Evolutionary conservation across 2,797 vertebrate species (phyloP).

Genomic region (Vipera ursinii): DNA sequence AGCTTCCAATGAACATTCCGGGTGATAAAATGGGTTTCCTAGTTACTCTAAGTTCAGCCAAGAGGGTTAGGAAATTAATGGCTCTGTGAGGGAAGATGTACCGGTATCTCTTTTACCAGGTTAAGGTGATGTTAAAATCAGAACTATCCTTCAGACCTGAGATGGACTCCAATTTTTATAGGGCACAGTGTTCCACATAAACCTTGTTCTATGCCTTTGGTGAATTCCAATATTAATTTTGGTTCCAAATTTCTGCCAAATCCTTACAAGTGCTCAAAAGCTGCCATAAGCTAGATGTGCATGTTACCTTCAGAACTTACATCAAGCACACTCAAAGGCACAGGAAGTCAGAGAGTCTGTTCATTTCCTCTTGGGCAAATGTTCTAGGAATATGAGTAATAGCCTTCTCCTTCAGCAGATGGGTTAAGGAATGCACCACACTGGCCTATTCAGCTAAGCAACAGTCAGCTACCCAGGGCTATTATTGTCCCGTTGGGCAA

Average conservation of each 20-base stretch:
- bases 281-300: background rate
- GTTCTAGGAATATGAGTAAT: background rate
- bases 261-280: background rate
- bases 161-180: background rate
- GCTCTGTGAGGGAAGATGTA: background rate
- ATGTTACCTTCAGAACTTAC: background rate
- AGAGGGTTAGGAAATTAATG: background rate
- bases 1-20: background rate
- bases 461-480: background rate
- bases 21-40: background rate
- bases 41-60: background rate
- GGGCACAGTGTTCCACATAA: background rate
- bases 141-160: background rate
- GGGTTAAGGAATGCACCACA: background rate
- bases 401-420: background rate
- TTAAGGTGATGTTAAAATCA: background rate
- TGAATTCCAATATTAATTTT: background rate
- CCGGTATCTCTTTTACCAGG: background rate
- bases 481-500: background rate
- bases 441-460: background rate
- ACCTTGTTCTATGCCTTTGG: background rate
- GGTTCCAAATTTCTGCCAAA: background rate
- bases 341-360: background rate
- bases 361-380: background rate
- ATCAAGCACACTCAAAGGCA: background rate